Evolutionary conservation across 2,888 invertebrate species (phyloP).

Genomic region (Hybos culiciformis): DNA sequence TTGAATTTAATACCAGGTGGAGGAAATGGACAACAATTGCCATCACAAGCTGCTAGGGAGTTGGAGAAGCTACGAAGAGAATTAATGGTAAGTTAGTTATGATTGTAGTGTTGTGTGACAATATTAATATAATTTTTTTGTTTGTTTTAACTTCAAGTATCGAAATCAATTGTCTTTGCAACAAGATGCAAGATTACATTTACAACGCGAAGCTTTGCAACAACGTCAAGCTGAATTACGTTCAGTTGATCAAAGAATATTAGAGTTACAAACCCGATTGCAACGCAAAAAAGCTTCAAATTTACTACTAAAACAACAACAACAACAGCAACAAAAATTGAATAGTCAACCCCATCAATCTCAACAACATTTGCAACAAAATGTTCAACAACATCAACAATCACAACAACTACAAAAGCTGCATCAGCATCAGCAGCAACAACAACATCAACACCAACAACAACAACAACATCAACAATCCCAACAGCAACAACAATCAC

Average conservation of each 20-base stretch:
- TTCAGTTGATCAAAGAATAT: slow-evolving; percentile 83
- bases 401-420: slow-evolving; percentile 14
- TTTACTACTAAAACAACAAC: slow-evolving; percentile 44
- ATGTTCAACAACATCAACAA: slow-evolving; percentile 16
- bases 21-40: slow-evolving; percentile 38
- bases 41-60: slow-evolving; percentile 67
- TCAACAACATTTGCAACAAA: slow-evolving; percentile 20
- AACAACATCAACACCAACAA: slow-evolving; percentile 18
- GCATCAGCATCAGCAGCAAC: slow-evolving; percentile 16
- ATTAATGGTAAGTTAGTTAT: slow-evolving; percentile 57
- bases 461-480: slow-evolving; percentile 34
- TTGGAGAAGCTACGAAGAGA: slow-evolving; percentile 85
- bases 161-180: slow-evolving; percentile 93
- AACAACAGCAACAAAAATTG: slow-evolving; percentile 15
- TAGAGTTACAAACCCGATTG: slow-evolving; percentile 81
- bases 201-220: slow-evolving; percentile 76
- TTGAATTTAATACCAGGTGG: slow-evolving; percentile 29
- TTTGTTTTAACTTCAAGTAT: slow-evolving; percentile 51
- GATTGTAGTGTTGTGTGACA: background rate
- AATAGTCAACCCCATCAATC: slow-evolving; percentile 23
- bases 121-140: background rate
- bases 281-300: slow-evolving; percentile 79
- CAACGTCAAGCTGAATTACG: slow-evolving; percentile 84
- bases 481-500: slow-evolving; percentile 12
- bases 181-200: slow-evolving; percentile 78